Conservation (phyloP, 2,797 vertebrate genomes). For the Chloroceryle inda region DNA sequence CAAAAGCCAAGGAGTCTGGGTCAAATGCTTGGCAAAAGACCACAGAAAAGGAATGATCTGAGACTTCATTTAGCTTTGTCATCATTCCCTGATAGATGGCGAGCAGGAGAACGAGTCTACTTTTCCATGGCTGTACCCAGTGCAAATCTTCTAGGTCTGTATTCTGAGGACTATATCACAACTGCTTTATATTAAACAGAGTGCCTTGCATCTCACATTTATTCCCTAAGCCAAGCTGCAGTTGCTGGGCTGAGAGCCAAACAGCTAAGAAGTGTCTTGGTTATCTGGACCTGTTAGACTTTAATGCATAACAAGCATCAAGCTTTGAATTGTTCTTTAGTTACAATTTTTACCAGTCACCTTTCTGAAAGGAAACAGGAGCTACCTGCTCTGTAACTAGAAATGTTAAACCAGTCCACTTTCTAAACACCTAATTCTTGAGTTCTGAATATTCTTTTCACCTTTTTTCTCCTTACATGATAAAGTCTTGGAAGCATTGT, state of each 20-base stretch:
- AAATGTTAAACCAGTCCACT: background rate
- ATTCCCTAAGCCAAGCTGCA: background rate
- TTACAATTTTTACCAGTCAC: background rate
- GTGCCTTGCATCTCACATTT: background rate
- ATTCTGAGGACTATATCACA: background rate
- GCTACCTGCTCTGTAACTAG: background rate
- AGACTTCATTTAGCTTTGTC: background rate
- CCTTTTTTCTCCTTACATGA: background rate
- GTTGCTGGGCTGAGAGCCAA: background rate
- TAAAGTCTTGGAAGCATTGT: background rate
- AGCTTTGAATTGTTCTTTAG: background rate
- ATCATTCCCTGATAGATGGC: background rate
- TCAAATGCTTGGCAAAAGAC: background rate
- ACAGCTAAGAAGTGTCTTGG: background rate
- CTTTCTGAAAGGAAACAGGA: background rate
- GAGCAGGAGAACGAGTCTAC: background rate
- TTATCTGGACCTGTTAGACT: background rate
- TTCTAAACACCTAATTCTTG: background rate
- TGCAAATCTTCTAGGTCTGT: background rate
- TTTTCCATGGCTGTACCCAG: background rate
- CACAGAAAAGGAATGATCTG: background rate
- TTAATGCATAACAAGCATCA: background rate
- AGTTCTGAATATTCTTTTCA: background rate
- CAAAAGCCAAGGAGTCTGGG: background rate
- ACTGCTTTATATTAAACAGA: background rate